These are phyloP conservation scores for Calliopsis andreniformis DNA, from an alignment of 1,140 invertebrate species.

Conservation along the genomic window DNA sequence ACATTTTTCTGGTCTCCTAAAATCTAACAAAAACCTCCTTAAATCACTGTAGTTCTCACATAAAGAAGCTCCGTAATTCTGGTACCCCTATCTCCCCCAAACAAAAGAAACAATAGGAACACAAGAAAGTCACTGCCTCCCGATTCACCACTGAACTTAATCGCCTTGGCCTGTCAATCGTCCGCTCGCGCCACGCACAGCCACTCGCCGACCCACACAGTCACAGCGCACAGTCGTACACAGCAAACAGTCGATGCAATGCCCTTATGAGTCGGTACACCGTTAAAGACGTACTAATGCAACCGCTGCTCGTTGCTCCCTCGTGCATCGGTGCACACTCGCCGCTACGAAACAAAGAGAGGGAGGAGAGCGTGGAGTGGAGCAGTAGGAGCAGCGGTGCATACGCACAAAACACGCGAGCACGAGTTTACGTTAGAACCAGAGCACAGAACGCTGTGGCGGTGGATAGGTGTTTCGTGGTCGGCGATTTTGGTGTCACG, in stretches of 20 bases:
- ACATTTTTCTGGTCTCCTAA: too few relatives aligned
- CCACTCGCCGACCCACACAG: not conserved
- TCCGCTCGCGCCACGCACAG: conserved; percentile 29
- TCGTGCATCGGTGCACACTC: conserved; percentile 45
- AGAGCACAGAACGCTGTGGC: conserved; percentile 21
- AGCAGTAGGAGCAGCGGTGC: conserved; percentile 22
- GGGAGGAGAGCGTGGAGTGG: conserved; percentile 7
- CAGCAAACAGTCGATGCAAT: conserved; percentile 41
- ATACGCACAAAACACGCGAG: conserved; percentile 45
- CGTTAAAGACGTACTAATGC: conserved; percentile 57
- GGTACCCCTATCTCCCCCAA: too few relatives aligned
- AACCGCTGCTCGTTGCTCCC: conserved; percentile 47
- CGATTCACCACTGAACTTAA: conserved; percentile 60
- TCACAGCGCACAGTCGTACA: not conserved
- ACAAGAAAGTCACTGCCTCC: not conserved
- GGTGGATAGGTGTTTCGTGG: not conserved
- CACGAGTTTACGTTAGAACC: conserved; percentile 51
- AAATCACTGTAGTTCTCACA: too few relatives aligned
- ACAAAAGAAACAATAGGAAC: not conserved
- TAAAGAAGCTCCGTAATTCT: too few relatives aligned
- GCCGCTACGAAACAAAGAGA: conserved; percentile 53
- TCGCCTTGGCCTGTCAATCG: conserved; percentile 73
- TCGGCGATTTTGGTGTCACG: not conserved
- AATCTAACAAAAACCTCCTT: too few relatives aligned
- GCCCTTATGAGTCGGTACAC: conserved; percentile 57